Evolutionary conservation across 1,140 invertebrate species (phyloP).

Genomic region (Caenorhabditis latens): DNA sequence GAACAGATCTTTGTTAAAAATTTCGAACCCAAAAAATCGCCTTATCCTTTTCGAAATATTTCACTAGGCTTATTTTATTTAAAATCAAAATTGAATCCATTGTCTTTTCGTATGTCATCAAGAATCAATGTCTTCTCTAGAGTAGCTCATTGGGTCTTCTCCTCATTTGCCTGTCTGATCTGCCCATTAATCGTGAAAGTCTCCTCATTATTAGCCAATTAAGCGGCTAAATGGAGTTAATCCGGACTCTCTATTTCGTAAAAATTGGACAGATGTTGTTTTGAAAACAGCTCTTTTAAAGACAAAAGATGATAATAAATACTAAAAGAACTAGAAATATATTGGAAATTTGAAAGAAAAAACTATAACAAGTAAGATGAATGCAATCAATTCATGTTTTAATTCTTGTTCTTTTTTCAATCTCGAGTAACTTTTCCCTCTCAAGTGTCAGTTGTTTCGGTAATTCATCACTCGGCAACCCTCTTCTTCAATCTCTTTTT

Average conservation of each 20-base stretch:
- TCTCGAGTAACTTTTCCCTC: not conserved
- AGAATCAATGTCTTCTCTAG: slow-evolving; percentile 16
- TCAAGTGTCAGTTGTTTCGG: slow-evolving; percentile 38
- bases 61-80: not conserved
- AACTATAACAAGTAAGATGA: no score
- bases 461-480: slow-evolving; percentile 47
- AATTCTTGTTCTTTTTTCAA: not conserved
- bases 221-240: slow-evolving; percentile 23
- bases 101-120: slow-evolving; percentile 1
- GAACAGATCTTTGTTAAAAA: no score
- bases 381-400: not conserved
- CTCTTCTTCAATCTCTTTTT: slow-evolving; percentile 20
- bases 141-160: not conserved
- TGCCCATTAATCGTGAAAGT: slow-evolving; percentile 23
- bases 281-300: not conserved
- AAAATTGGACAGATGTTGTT: slow-evolving; percentile 38
- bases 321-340: not conserved
- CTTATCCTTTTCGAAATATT: no score
- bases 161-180: not conserved
- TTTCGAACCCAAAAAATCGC: no score
- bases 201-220: slow-evolving; percentile 39
- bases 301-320: not conserved
- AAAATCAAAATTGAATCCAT: not conserved
- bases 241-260: slow-evolving; percentile 2
- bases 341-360: no score